Evolutionary conservation across 2,888 invertebrate genomes (phyloP), one percentile per base, ranked within the genome.

Genomic region (Hirtodrosophila cameraria): DNA sequence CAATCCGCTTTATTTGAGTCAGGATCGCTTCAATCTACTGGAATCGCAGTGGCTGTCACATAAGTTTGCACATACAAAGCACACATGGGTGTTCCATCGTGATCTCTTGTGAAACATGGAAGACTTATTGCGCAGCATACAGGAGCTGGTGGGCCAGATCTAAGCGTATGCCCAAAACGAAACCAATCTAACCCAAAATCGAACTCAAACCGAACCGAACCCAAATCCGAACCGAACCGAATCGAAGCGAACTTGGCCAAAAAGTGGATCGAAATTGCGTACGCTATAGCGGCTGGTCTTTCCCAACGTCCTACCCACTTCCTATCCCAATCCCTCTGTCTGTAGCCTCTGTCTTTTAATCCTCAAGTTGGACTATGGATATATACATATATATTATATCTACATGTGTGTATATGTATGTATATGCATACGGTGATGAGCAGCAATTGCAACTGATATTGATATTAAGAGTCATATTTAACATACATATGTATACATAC

Each of bases 41-140:
- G 96, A 98, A 91, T 96, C 97, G 82, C 98, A 99, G 92, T 99
- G 99, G 99, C 92, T 98, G 64, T 96, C 97, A 48, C 98, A 99
- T 92, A 94, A 96, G 88, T 99, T 99, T 92, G 97, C 97, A 91
- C 97, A 97, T 92, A 97, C 97, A 86, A 96, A 96, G 92, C 96
- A 97, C 90, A 96, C 97, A 58, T 98, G 97, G 97, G 96, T 97
- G 60, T 97, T 96, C 94, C 97, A 97, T 92, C 94, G 96, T 75
- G 97, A 97, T 92, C 79, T 90, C 53, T 90, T 90, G 89, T 90
- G 91, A 89, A 90, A 89, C 79, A 87, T 85, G 86, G 88, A 90
- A 89, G 88, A 89, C 46, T 68, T 89, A 75, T 58, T 89, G 71
- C 88, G 89, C 54, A 89, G 87, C 75, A 89, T 89, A 64, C 89